phyloP scores from a whole-genome alignment of 2,888 invertebrate genomes.

The Diaperis boleti region DNA sequence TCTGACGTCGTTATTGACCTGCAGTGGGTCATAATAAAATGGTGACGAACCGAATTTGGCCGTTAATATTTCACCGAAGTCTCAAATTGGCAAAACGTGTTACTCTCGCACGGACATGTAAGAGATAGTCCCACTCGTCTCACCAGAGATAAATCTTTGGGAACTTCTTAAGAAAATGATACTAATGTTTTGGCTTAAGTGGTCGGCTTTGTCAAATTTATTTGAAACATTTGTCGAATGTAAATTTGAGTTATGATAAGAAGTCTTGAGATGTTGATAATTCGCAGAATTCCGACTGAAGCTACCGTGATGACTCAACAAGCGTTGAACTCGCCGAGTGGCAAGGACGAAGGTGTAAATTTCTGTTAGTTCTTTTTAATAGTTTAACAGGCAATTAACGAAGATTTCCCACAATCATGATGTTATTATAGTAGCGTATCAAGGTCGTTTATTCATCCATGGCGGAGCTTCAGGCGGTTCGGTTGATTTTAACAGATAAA shows the following conservation, averaged over 20 bases:
- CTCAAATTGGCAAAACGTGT: not conserved
- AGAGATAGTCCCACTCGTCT: not conserved
- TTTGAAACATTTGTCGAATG: too few relatives aligned
- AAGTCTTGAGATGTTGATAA: too few relatives aligned
- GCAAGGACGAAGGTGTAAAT: not conserved
- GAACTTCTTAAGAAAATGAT: not conserved
- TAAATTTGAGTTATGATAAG: not conserved
- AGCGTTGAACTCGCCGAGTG: not conserved
- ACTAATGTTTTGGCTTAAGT: too few relatives aligned
- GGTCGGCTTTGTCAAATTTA: not conserved
- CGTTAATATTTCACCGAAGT: not conserved
- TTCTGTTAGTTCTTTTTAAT: not conserved
- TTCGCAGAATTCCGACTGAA: not conserved
- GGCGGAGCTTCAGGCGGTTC: not conserved
- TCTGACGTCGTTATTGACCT: too few relatives aligned
- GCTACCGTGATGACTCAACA: not conserved
- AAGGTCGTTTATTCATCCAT: not conserved
- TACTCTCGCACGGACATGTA: too few relatives aligned
- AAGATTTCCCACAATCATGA: not conserved
- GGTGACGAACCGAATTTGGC: too few relatives aligned
- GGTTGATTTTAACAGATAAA: too few relatives aligned
- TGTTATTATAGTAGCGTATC: not conserved
- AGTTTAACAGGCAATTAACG: not conserved
- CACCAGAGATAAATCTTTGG: not conserved
- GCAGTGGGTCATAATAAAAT: too few relatives aligned